These are phyloP conservation scores for Hyperoplus lanceolatus DNA, from an alignment of 2,797 vertebrate species.

Conservation along the genomic window DNA sequence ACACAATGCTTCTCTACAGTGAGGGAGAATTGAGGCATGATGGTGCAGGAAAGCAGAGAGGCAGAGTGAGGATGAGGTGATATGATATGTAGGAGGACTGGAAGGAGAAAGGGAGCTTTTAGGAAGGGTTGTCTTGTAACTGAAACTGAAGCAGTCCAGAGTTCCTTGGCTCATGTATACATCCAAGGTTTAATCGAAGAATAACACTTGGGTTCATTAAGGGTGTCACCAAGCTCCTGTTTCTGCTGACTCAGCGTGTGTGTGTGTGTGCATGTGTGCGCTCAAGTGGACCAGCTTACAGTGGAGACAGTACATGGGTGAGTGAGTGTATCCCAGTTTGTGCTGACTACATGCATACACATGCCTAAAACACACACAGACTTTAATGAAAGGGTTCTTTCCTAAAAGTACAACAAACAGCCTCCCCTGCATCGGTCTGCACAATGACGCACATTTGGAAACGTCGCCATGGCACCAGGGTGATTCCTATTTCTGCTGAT, in stretches of 20 bases:
- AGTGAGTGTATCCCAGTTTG: conserved; percentile 49
- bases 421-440: conserved; percentile 62
- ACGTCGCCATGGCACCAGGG: conserved; percentile 39
- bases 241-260: conserved; percentile 81
- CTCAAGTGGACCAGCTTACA: conserved; percentile 47
- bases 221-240: conserved; percentile 69
- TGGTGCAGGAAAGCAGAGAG: conserved; percentile 62
- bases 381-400: conserved; percentile 72
- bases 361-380: conserved; percentile 38
- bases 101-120: conserved; percentile 62
- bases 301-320: conserved; percentile 28
- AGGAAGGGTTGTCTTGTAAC: conserved; percentile 62
- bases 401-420: conserved; percentile 73
- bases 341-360: conserved; percentile 67
- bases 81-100: background rate
- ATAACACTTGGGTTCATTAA: conserved; percentile 83
- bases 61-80: conserved; percentile 14
- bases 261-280: conserved; percentile 36
- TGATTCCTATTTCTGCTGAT: conserved; percentile 41
- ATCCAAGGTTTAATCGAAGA: conserved; percentile 83
- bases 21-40: conserved; percentile 58
- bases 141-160: conserved; percentile 60
- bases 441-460: conserved; percentile 52
- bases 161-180: conserved; percentile 55
- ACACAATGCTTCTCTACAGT: conserved; percentile 54